Percentiles rank a stretch among this genome's conserved stretches.
Conservation (phyloP, 2,113 vertebrate genomes). For the Columba janthina region DNA sequence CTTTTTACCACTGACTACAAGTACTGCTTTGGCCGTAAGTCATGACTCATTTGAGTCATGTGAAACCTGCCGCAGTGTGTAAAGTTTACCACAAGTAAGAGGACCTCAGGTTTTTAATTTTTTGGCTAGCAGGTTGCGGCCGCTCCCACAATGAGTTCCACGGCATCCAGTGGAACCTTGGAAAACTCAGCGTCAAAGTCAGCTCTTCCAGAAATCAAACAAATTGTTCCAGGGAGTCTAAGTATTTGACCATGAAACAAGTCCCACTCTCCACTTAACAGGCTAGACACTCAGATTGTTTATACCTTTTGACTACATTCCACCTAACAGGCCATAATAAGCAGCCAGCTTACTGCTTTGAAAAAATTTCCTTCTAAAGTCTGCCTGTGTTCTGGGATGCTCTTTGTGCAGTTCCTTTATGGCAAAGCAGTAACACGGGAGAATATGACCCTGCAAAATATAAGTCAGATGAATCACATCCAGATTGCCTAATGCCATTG, state of each 20-base stretch:
- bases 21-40: not conserved
- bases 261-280: slow-evolving; percentile 27
- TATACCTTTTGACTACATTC: slow-evolving; percentile 2
- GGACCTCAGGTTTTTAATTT: slow-evolving; percentile 30
- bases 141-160: slow-evolving; percentile 16
- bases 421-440: not conserved
- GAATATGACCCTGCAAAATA: not conserved
- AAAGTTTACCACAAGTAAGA: slow-evolving; percentile 36
- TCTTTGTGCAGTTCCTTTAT: slow-evolving; percentile 1
- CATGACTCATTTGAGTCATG: slow-evolving; percentile 42
- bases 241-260: slow-evolving; percentile 54
- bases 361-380: slow-evolving; percentile 20
- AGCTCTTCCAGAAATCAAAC: slow-evolving; percentile 62
- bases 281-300: slow-evolving; percentile 10
- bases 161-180: slow-evolving; percentile 31
- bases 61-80: slow-evolving; percentile 26
- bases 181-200: slow-evolving; percentile 41
- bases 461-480: not conserved
- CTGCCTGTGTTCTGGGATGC: not conserved
- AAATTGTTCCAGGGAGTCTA: slow-evolving; percentile 55
- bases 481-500: not conserved
- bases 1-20: slow-evolving; percentile 25
- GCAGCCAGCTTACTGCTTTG: slow-evolving; percentile 16
- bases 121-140: slow-evolving; percentile 7
- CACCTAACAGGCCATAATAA: not conserved